A percentile compares a stretch with the other conserved stretches of the same genome.
Conservation (phyloP, 2,888 invertebrate species). For the Anarsia innoxiella region DNA sequence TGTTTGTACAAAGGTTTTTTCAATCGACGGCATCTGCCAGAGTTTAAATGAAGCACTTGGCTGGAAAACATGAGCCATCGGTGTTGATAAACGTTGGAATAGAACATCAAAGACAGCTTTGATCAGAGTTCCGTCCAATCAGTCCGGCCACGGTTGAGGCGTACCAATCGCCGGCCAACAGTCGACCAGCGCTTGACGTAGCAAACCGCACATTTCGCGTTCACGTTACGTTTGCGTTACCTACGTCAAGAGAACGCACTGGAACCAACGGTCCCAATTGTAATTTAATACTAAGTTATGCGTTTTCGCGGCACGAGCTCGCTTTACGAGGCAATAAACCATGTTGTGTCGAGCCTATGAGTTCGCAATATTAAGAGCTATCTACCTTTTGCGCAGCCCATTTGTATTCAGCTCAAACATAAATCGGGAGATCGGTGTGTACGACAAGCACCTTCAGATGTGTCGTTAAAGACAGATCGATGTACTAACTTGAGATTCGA, state of each 20-base stretch:
- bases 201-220: conserved; percentile 7
- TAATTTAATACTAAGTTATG: conserved; percentile 61
- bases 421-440: conserved; percentile 47
- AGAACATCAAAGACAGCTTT: conserved; percentile 2
- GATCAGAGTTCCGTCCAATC: conserved; percentile 1
- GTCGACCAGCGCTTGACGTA: neutral
- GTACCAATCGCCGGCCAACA: neutral
- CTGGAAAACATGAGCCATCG: neutral
- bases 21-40: too few relatives aligned
- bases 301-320: conserved; percentile 54
- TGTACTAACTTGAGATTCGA: conserved; percentile 15
- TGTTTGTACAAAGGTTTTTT: too few relatives aligned
- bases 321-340: conserved; percentile 63
- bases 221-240: conserved; percentile 1
- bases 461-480: conserved; percentile 25
- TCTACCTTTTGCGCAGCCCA: conserved; percentile 26
- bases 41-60: too few relatives aligned
- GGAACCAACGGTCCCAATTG: conserved; percentile 30
- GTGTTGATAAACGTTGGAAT: neutral
- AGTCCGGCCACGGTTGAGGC: neutral
- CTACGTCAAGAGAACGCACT: too few relatives aligned
- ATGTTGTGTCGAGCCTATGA: conserved; percentile 47
- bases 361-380: conserved; percentile 44
- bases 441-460: conserved; percentile 22
- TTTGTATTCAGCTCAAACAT: conserved; percentile 52